Evolutionary conservation across 1,140 invertebrate species (phyloP).

Genomic region (Caenorhabditis brenneri): DNA sequence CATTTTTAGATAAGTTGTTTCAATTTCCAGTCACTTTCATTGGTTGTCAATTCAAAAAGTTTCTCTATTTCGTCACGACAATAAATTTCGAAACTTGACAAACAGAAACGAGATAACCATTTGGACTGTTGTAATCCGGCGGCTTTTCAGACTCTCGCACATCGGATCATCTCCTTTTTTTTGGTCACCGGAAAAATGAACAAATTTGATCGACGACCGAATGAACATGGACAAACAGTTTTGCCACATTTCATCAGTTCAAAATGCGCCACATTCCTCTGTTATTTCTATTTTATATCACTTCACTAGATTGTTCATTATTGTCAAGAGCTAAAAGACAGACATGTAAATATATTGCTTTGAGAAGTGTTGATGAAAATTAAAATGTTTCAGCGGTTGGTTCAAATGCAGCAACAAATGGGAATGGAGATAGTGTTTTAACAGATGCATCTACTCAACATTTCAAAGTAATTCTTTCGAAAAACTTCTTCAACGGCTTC

Average conservation of each 20-base stretch:
- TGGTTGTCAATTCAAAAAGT: not conserved
- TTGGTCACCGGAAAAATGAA: not conserved
- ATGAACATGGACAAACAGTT: constrained; percentile 1
- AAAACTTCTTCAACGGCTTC: no score
- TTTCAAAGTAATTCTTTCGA: not conserved
- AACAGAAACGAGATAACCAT: not conserved
- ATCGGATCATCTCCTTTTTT: constrained; percentile 22
- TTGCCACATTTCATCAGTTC: not conserved
- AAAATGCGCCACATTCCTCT: constrained; percentile 10
- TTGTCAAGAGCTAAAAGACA: not conserved
- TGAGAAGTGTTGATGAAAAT: not conserved
- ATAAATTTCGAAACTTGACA: not conserved
- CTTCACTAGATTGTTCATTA: not conserved
- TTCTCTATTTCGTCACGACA: not conserved
- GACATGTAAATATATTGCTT: not conserved
- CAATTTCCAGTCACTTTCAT: not conserved
- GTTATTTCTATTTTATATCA: not conserved
- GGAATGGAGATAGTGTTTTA: not conserved
- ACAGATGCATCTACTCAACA: constrained; percentile 2
- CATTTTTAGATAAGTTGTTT: not conserved
- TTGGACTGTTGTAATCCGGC: constrained; percentile 24
- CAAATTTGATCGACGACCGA: not conserved
- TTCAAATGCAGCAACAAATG: not conserved
- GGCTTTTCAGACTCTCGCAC: constrained; percentile 19
- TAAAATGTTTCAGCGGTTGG: not conserved